Evolutionary conservation across 1,140 invertebrate species (phyloP), one percentile per base, ranked within the genome.

Genomic region (Solenopsis invicta): DNA sequence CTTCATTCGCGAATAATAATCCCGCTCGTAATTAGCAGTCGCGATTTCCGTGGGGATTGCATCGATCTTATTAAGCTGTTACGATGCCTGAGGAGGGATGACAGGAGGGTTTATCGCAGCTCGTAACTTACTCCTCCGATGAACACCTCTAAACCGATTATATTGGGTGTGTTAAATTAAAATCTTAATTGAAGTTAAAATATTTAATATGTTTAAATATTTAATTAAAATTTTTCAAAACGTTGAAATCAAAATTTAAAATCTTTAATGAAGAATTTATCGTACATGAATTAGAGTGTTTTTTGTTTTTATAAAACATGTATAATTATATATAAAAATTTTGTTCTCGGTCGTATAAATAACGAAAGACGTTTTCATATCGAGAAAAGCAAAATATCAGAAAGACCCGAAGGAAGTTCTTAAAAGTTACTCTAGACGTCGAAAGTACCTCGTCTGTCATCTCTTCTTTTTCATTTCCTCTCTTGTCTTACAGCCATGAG

Each of bases 391-490:
- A 72, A 45, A 77, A 54, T 5, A 69, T 41, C 10, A 6, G 1
- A 9, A 29, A 56, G 0, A 56, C 4, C 2, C 18, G 10, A 56
- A 56, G n/a, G 5, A 41, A 41, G 41, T 12, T 37, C 18, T 66
- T 29, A 34, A 59, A 72, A 71, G 52, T 71, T 82, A 54, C 16
- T 13, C 18, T 34, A 62, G 52, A 71, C 21, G 24, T 76, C 71
- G 37, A 50, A 34, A 50, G 59, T 85, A 45, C 41, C 87, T 81
- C 87, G 75, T 88, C 75, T 56, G 87, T 87, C 66, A 88, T 80
- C 52, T 81, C 71, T 71, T 13, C 37, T 67, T 52, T 67, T 37
- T 67, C 34, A 56, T 88, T 80, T 86, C 54, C 67, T 80, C 66
- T 64, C 71, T 62, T 64, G 41, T 64, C 45, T 74, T 84, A 61